Conservation (phyloP, 2,888 invertebrate genomes). For the Epinotia demarniana region DNA sequence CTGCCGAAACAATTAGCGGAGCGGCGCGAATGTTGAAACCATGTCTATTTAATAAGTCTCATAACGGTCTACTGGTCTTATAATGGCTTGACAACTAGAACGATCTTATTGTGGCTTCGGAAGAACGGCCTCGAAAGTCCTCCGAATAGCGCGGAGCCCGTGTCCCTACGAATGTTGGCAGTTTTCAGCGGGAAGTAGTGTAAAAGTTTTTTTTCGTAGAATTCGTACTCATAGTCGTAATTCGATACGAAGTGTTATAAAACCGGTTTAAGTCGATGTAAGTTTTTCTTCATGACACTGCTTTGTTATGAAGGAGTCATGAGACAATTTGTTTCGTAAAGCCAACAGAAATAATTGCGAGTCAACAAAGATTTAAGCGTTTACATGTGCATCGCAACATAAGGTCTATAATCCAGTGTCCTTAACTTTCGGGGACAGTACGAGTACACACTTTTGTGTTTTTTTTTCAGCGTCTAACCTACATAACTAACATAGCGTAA, state of each 20-base stretch:
- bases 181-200: not conserved
- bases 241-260: constrained; percentile 19
- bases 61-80: constrained; percentile 26
- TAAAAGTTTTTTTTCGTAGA: not conserved
- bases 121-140: constrained; percentile 1
- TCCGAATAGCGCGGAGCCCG: not conserved
- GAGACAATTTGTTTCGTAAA: constrained; percentile 44
- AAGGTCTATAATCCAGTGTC: not conserved
- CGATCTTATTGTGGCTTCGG: constrained; percentile 20
- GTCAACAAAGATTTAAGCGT: constrained; percentile 49
- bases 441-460: not conserved
- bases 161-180: not conserved
- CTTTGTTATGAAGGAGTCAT: constrained; percentile 24
- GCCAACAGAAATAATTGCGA: constrained; percentile 49
- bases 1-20: constrained; percentile 80
- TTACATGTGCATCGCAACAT: constrained; percentile 43
- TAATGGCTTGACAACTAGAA: constrained; percentile 28
- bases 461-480: not conserved
- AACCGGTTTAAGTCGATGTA: constrained; percentile 19
- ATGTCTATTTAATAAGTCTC: constrained; percentile 27
- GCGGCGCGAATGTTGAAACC: constrained; percentile 63
- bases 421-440: not conserved
- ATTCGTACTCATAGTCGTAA: not conserved
- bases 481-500: not conserved
- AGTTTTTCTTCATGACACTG: not conserved